Evolutionary conservation across 1,140 invertebrate genomes (phyloP).

Genomic region (Ips typographus): DNA sequence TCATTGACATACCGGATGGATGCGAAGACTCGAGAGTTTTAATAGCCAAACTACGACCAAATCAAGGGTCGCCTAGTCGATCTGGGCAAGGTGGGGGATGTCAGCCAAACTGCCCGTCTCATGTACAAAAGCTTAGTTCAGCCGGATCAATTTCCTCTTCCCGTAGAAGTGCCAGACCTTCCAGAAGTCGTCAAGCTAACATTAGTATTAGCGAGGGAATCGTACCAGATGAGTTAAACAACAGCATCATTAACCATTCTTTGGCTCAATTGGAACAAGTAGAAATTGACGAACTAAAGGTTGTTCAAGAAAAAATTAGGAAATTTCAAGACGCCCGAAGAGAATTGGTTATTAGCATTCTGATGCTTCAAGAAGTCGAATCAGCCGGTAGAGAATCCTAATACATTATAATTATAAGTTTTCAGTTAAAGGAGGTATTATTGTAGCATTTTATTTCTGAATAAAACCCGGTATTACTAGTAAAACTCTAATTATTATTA

Average conservation of each 20-base stretch:
- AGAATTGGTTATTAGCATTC: background rate
- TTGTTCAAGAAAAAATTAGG: conserved; percentile 9
- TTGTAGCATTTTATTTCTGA: too few species aligned
- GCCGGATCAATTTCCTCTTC: conserved; percentile 1
- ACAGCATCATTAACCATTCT: conserved; percentile 6
- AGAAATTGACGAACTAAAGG: background rate
- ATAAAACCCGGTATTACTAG: too few species aligned
- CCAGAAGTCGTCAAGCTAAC: background rate
- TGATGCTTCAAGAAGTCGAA: too few species aligned
- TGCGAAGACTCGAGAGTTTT: conserved; percentile 13
- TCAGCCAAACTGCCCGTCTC: background rate
- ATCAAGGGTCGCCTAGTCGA: background rate
- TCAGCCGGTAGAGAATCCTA: too few species aligned
- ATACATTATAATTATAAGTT: too few species aligned
- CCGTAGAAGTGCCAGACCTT: background rate
- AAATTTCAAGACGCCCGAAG: conserved; percentile 1
- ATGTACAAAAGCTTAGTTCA: conserved; percentile 2
- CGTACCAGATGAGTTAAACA: background rate
- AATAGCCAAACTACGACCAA: conserved; percentile 9
- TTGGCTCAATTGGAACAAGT: conserved; percentile 1
- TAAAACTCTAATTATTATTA: too few species aligned
- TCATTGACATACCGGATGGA: background rate
- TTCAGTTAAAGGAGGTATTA: too few species aligned
- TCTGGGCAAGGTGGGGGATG: background rate
- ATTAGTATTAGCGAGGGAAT: background rate